Evolutionary conservation across 2,888 invertebrate species (phyloP).

Genomic region (Embidobia sp.): DNA sequence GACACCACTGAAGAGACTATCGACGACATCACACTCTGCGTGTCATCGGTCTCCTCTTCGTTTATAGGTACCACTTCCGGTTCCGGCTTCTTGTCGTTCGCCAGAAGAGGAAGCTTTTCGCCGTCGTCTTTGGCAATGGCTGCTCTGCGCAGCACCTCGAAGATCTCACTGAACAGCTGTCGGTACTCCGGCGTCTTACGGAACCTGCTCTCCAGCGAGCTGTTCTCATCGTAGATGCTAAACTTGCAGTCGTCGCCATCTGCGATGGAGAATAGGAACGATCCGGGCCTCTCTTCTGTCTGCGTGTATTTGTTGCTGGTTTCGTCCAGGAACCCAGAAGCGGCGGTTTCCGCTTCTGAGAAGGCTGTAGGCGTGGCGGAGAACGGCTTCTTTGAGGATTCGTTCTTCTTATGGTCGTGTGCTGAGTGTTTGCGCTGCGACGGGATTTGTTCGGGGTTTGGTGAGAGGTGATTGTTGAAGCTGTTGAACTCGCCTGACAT

Average conservation of each 20-base stretch:
- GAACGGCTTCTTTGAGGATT: slow-evolving; percentile 72
- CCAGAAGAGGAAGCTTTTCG: slow-evolving; percentile 88
- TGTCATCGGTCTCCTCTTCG: slow-evolving; percentile 86
- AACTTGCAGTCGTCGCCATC: slow-evolving; percentile 93
- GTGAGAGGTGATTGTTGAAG: slow-evolving; percentile 79
- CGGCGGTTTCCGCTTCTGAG: slow-evolving; percentile 92
- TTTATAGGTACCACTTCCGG: slow-evolving; percentile 82
- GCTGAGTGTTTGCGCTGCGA: too few relatives aligned
- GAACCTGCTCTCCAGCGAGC: slow-evolving; percentile 91
- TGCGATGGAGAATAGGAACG: slow-evolving; percentile 91
- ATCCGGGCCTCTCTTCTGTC: slow-evolving; percentile 90
- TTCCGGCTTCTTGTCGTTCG: slow-evolving; percentile 79
- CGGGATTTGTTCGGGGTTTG: background rate
- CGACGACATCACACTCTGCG: slow-evolving; percentile 89
- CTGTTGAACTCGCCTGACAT: slow-evolving; percentile 88
- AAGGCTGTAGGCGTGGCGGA: slow-evolving; percentile 91
- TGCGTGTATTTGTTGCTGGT: slow-evolving; percentile 90
- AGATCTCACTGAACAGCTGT: slow-evolving; percentile 91
- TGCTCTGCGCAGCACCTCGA: slow-evolving; percentile 90
- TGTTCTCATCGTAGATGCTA: slow-evolving; percentile 90
- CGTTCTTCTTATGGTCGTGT: slow-evolving; percentile 11
- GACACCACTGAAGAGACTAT: slow-evolving; percentile 84
- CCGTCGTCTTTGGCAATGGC: slow-evolving; percentile 92
- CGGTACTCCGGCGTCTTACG: slow-evolving; percentile 91
- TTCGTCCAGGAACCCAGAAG: slow-evolving; percentile 92